Conservation (phyloP, 2,888 invertebrate genomes). For the Norana najaformis region DNA sequence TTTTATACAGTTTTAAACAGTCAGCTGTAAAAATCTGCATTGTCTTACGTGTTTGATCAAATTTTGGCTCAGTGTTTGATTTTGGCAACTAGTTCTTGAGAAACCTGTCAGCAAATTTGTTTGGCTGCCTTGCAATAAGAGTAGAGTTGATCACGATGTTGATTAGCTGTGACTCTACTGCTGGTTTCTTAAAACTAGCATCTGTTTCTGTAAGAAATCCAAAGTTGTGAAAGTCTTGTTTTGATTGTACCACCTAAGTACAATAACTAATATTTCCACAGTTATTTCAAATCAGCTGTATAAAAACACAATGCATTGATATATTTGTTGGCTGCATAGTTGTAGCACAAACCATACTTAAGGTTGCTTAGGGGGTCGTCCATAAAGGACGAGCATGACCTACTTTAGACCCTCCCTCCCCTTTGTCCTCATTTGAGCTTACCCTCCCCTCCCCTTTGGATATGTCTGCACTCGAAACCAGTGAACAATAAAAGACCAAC, state of each 20-base stretch:
- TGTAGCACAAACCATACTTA: neutral
- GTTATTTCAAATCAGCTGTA: neutral
- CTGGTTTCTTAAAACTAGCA: neutral
- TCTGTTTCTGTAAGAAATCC: neutral
- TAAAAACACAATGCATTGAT: neutral
- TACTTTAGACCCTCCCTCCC: too few species aligned
- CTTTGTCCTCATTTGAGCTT: too few species aligned
- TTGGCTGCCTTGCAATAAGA: neutral
- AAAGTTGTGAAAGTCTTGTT: neutral
- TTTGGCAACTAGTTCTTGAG: neutral
- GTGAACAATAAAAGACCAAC: too few species aligned
- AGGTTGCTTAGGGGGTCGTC: too few species aligned
- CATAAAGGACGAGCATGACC: too few species aligned
- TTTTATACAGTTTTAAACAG: conserved; percentile 7
- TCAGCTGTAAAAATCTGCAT: neutral
- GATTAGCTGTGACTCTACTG: neutral
- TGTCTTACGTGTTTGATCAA: neutral
- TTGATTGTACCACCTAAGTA: neutral
- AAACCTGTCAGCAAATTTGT: neutral
- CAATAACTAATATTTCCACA: neutral
- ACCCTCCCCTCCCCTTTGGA: too few species aligned
- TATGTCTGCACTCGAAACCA: too few species aligned
- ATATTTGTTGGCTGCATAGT: neutral
- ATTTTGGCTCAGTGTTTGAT: neutral
- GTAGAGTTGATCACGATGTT: neutral